Evolutionary conservation across 2,113 vertebrate genomes (phyloP), one percentile per base, ranked within the genome.

Genomic region (Forbesichthys papilliferus): DNA sequence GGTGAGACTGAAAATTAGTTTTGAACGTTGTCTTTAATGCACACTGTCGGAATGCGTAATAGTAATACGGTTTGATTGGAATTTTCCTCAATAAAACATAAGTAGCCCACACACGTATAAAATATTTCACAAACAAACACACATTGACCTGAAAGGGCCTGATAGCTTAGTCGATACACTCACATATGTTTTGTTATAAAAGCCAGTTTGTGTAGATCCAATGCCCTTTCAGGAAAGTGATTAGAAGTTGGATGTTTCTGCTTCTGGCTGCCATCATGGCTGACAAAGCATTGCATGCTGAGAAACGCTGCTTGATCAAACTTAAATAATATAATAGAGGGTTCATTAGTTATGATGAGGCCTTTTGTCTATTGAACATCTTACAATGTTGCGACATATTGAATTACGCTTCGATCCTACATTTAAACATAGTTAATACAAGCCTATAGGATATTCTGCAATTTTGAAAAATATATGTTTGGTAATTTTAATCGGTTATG

Each of bases 1-100:
- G 82, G 81, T 87, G 75, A 88, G 80, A 61, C 13, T 56, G 0
- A 46, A 52, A 54, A 34, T 18, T 56, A 12, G 49, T 11, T 52
- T 52, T 52, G 36, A 42, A 42, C 0, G 7, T 42, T 5, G 36
- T 42, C 36, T 42, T 42, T 42, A 2, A 42, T 42, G 36, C 4
- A 42, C 36, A 42, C 36, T 42, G 36, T 42, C 4, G 36, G 36
- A 42, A 42, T 42, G 36, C 36, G 36, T 8, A 42, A 42, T 5
- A 42, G 36, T 8, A 42, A 42, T 5, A 42, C 4, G 7, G 5
- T 42, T 6, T 6, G 7, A 6, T 42, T 42, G 36, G 36, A 42
- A 42, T 42, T 8, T 42, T 42, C 36, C 36, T 42, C 36, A 42
- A 42, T 42, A 42, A 42, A 42, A 42, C 36, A 42, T 8, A 42